Conservation (phyloP, 2,113 vertebrate genomes). For the Myotis yumanensis region DNA sequence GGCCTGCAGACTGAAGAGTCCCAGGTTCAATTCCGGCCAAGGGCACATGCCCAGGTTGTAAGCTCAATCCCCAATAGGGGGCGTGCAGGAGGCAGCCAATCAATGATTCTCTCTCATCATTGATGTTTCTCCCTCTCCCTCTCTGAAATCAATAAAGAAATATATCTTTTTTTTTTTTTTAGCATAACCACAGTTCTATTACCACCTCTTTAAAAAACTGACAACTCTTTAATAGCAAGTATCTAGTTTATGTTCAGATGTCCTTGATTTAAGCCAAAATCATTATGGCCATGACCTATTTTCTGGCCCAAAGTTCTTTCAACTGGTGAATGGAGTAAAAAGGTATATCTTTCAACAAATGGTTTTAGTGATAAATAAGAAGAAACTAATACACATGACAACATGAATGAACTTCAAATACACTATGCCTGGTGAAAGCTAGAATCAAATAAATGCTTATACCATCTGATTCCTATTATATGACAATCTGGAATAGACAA, state of each 20-base stretch:
- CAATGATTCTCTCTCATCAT: no score
- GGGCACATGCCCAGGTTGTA: no score
- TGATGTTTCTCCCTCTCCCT: no score
- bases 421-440: not conserved
- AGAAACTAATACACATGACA: not conserved
- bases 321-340: not conserved
- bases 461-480: not conserved
- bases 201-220: not conserved
- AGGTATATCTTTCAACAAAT: not conserved
- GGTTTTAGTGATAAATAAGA: not conserved
- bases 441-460: not conserved
- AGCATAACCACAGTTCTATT: not conserved
- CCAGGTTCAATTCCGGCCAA: no score
- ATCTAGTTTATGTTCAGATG: not conserved
- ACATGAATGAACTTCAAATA: not conserved
- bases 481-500: not conserved
- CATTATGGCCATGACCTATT: not conserved
- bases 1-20: no score
- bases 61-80: no score
- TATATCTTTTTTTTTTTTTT: not conserved
- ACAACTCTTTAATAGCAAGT: not conserved
- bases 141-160: no score
- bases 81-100: no score
- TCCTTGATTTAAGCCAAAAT: not conserved
- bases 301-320: not conserved